Evolutionary conservation across 2,113 vertebrate species (phyloP), one percentile per base, ranked within the genome.

Genomic region (human): DNA sequence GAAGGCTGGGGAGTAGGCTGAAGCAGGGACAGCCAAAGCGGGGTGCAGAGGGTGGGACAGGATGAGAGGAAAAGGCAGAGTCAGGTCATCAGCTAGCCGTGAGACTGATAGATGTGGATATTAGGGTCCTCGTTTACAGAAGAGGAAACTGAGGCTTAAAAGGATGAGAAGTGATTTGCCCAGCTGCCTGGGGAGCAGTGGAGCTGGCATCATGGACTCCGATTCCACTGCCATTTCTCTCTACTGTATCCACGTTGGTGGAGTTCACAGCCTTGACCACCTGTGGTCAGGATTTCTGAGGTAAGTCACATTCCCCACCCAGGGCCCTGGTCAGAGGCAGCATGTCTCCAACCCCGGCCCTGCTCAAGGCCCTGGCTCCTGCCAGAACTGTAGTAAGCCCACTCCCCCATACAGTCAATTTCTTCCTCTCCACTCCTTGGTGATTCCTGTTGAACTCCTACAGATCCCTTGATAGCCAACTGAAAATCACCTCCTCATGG

Each of bases 301-400:
- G 52, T 20, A 35, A 81, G 13, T 64, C 68, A 66, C 0, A 27
- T 10, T 3, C 43, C 38, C 38, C n/a, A 43, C 38, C 35, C n/a
- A 27, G 84, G 23, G 16, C 14, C 61, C 73, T 50, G n/a, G 32
- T 22, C 30, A 3, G 55, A 68, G 27, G n/a, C 4, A 17, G 43
- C 8, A 32, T 0, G 25, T 8, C 23, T 64, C 25, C 40, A 18
- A 13, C 32, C 18, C 5, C 8, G 0, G 14, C 30, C n/a, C 35
- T 4, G 27, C 8, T 61, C 85, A n/a, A 25, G 23, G 55, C 27
- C 40, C 50, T 64, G 66, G 0, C 23, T 30, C 75, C 64, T 16
- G 8, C 40, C 50, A 40, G 11, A 35, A 27, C 45, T 23, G 20
- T 22, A 76, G 55, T 3, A 72, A 88, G 68, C 12, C 45, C 27